These are phyloP conservation scores for Leptopilina clavipes DNA, from an alignment of 1,140 invertebrate genomes.

Conservation along the genomic window DNA sequence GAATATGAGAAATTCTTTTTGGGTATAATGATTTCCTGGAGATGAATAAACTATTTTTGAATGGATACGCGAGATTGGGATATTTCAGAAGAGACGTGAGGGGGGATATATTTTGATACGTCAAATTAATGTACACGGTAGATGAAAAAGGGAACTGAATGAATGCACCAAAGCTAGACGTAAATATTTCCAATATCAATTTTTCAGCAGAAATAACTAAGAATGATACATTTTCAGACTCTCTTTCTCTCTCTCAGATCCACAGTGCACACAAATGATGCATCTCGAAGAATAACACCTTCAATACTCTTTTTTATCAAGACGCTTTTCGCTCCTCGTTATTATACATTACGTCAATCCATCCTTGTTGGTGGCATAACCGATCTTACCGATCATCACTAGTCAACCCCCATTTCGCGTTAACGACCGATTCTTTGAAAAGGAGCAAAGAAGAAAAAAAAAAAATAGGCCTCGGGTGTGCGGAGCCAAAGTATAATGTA, in stretches of 20 bases:
- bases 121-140: constrained; percentile 19
- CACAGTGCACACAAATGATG: neutral
- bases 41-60: constrained; percentile 5
- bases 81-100: neutral
- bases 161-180: neutral
- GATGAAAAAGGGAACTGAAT: constrained; percentile 2
- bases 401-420: neutral
- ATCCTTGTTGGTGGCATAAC: constrained; percentile 29
- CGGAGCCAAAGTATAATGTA: constrained; percentile 38
- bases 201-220: neutral
- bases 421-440: constrained; percentile 30
- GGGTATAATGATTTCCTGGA: constrained; percentile 10
- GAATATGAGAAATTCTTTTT: constrained; percentile 6
- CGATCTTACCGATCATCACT: neutral
- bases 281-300: constrained; percentile 25
- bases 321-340: constrained; percentile 26
- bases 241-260: neutral
- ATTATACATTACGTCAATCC: constrained; percentile 30
- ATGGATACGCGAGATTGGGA: too few relatives aligned
- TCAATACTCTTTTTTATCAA: constrained; percentile 23
- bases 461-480: constrained; percentile 37
- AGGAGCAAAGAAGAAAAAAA: neutral
- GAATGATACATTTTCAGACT: constrained; percentile 7
- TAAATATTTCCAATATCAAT: constrained; percentile 8
- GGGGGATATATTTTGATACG: constrained; percentile 4